Percentiles rank a stretch among this genome's conserved stretches.
These are phyloP conservation scores for Lapara coniferarum DNA, from an alignment of 2,888 invertebrate genomes.

Conservation along the genomic window DNA sequence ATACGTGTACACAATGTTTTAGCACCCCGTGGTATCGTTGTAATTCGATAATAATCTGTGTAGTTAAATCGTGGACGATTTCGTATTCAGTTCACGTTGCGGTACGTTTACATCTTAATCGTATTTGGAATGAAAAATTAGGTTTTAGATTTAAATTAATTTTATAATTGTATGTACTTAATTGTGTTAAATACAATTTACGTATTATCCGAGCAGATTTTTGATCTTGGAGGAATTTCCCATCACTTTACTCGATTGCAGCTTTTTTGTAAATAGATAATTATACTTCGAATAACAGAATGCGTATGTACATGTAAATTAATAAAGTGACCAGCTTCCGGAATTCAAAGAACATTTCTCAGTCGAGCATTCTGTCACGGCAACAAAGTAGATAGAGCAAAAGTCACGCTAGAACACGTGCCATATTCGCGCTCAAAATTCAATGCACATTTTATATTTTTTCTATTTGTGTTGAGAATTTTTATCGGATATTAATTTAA, in stretches of 20 bases:
- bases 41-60: slow-evolving; percentile 19
- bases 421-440: slow-evolving; percentile 1
- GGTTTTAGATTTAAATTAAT: neutral
- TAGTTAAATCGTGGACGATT: slow-evolving; percentile 5
- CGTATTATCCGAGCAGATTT: too few relatives aligned
- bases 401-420: neutral
- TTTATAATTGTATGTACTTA: neutral
- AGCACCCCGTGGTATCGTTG: slow-evolving; percentile 12
- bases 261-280: too few relatives aligned
- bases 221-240: too few relatives aligned
- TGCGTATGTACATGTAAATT: neutral
- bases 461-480: neutral
- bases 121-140: neutral
- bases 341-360: neutral
- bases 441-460: neutral
- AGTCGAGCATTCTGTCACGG: neutral
- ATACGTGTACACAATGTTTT: slow-evolving; percentile 27
- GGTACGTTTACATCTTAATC: neutral
- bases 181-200: neutral
- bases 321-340: neutral
- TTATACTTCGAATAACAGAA: too few relatives aligned
- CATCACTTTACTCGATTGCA: too few relatives aligned
- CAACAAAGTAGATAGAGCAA: slow-evolving; percentile 3
- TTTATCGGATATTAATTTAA: too few relatives aligned
- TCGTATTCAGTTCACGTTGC: slow-evolving; percentile 1